phyloP scores from a whole-genome alignment of 2,113 vertebrate species.

The Perognathus longimembris region DNA sequence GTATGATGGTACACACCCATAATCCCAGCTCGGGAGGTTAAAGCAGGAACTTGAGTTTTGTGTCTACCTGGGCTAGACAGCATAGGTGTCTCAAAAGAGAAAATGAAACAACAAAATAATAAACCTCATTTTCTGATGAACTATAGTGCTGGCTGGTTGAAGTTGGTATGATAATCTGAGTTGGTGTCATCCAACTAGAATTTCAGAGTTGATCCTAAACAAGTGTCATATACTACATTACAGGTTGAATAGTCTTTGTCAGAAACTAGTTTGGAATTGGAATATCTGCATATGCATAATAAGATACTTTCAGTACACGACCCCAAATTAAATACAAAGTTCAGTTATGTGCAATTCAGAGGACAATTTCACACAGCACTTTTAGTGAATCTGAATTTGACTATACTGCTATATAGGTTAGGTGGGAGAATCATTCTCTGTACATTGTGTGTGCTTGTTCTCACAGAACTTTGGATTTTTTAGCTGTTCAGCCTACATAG shows the following conservation, averaged over 20 bases:
- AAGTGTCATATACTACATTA: background rate
- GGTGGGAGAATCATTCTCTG: background rate
- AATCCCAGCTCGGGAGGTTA: too few species aligned
- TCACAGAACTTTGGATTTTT: background rate
- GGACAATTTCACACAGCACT: background rate
- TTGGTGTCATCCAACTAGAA: background rate
- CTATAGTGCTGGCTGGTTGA: background rate
- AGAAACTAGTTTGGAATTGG: background rate
- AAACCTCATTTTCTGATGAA: conserved; percentile 6
- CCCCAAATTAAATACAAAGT: background rate
- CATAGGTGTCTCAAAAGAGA: background rate
- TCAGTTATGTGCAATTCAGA: background rate
- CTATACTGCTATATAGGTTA: background rate
- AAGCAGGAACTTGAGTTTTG: too few species aligned
- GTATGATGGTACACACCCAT: too few species aligned
- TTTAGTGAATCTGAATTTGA: background rate
- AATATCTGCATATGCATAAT: background rate
- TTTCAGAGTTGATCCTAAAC: background rate
- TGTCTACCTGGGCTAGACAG: too few species aligned
- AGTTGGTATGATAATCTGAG: background rate
- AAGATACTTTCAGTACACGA: background rate
- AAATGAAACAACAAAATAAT: background rate
- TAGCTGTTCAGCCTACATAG: background rate
- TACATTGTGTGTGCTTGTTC: background rate
- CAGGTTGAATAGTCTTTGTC: background rate